Conservation (phyloP, 2,113 vertebrate genomes). For the Trogon surrucura region DNA sequence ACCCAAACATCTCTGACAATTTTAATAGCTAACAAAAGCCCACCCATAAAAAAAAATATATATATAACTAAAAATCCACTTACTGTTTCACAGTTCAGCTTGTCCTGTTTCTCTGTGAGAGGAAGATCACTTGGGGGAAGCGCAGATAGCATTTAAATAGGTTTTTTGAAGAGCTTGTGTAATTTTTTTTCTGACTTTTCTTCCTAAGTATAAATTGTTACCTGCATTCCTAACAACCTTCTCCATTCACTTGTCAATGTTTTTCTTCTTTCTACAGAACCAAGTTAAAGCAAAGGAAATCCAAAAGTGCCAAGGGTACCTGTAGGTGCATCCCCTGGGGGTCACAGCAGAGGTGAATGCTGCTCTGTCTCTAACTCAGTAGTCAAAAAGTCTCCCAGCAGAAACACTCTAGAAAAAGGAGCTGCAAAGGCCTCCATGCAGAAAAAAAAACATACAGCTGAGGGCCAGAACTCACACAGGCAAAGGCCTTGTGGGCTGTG, state of each 20-base stretch:
- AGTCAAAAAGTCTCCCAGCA: neutral
- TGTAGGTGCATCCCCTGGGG: neutral
- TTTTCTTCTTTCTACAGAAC: neutral
- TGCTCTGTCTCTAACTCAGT: neutral
- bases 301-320: accelerated
- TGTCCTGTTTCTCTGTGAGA: neutral
- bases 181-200: neutral
- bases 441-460: neutral
- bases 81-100: neutral
- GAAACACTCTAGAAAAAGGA: neutral
- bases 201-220: neutral
- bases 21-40: neutral
- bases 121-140: neutral
- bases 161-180: neutral
- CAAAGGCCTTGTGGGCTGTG: neutral
- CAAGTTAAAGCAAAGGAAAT: neutral
- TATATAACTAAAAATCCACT: neutral
- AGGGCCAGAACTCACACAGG: no score
- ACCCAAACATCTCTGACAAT: neutral
- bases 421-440: neutral
- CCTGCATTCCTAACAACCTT: neutral
- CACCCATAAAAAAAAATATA: neutral
- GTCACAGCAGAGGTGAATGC: accelerated
- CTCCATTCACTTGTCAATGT: neutral
- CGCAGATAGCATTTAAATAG: neutral